Conservation (phyloP, 1,140 invertebrate genomes). For the Galleria mellonella region DNA sequence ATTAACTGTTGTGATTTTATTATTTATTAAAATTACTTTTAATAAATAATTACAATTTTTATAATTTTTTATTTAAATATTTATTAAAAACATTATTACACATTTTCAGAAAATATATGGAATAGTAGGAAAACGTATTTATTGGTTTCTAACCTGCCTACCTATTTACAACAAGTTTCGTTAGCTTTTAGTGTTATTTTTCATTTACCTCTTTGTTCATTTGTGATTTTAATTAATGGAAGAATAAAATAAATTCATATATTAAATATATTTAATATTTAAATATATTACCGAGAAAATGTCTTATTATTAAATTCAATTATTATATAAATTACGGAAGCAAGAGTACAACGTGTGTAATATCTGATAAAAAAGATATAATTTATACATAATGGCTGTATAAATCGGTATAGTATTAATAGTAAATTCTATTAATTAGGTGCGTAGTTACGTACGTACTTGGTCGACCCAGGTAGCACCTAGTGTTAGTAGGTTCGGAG, state of each 20-base stretch:
- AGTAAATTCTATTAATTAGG: neutral
- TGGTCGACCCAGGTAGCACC: neutral
- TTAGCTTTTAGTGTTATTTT: no score
- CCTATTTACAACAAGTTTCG: neutral
- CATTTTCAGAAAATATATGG: no score
- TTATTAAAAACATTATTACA: no score
- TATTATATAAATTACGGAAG: constrained; percentile 1
- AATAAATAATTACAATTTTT: no score
- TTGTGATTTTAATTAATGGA: no score
- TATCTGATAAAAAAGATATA: constrained; percentile 5
- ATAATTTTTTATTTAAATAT: no score
- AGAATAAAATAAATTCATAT: no score
- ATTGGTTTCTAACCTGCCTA: neutral
- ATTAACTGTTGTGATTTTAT: no score
- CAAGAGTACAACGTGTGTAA: constrained; percentile 10
- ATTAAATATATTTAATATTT: neutral
- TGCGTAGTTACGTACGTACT: neutral
- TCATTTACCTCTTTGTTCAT: no score
- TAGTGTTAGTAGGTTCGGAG: neutral
- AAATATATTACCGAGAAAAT: constrained; percentile 3
- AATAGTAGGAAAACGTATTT: neutral
- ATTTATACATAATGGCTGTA: neutral
- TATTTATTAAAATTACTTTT: no score
- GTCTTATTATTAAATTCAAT: constrained; percentile 3
- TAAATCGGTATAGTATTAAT: neutral